These are phyloP conservation scores for Cichladusa arquata DNA, from an alignment of 2,113 vertebrate genomes.

Conservation along the genomic window DNA sequence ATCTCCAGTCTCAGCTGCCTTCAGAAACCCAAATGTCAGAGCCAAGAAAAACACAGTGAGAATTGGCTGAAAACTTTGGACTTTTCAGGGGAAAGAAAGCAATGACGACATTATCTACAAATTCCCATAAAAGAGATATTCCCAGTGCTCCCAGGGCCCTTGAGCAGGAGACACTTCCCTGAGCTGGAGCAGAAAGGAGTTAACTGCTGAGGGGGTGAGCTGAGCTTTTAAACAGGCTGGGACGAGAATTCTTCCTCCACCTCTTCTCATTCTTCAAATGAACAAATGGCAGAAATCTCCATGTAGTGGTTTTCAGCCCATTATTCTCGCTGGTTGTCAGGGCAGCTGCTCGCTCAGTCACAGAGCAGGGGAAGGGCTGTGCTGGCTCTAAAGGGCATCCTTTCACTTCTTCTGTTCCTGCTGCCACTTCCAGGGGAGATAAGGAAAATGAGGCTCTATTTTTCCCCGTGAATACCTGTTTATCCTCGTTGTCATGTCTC, in stretches of 20 bases:
- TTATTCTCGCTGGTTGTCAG: neutral
- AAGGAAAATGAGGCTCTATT: neutral
- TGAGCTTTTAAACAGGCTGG: neutral
- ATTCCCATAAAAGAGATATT: neutral
- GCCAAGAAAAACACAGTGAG: neutral
- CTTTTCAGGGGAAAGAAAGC: neutral
- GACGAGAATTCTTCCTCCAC: neutral
- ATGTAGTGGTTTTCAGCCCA: accelerated
- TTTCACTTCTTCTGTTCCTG: neutral
- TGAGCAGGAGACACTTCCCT: neutral
- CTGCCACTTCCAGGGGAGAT: neutral
- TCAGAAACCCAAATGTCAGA: neutral
- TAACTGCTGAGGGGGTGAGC: neutral
- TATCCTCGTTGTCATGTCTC: neutral
- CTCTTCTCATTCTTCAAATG: neutral
- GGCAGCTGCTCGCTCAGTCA: neutral
- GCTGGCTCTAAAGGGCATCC: neutral
- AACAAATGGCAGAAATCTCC: neutral
- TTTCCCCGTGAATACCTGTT: neutral
- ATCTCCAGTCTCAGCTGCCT: neutral
- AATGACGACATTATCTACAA: neutral
- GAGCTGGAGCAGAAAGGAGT: neutral
- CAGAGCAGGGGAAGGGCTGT: neutral
- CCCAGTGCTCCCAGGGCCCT: accelerated
- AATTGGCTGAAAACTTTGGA: neutral